phyloP scores from a whole-genome alignment of 1,140 invertebrate species.

The Theocolax elegans region DNA sequence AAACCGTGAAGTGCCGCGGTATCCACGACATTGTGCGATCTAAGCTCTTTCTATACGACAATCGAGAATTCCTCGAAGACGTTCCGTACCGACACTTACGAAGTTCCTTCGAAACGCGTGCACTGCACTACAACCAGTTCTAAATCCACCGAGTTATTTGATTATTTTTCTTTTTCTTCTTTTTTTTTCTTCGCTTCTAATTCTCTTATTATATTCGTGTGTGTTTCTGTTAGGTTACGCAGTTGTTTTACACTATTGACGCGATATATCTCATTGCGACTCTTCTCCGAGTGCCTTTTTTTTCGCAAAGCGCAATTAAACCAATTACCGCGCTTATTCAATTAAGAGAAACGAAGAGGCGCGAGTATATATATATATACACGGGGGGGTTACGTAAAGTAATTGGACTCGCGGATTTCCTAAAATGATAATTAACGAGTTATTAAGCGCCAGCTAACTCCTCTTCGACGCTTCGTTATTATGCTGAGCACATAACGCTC shows the following conservation, averaged over 20 bases:
- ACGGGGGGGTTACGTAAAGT: constrained; percentile 61
- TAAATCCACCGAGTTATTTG: neutral
- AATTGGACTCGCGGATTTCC: constrained; percentile 67
- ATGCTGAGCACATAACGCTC: constrained; percentile 42
- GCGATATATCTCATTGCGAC: neutral
- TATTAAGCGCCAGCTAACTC: constrained; percentile 61
- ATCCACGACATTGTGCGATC: constrained; percentile 8
- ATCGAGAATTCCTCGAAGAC: constrained; percentile 7
- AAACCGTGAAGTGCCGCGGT: neutral
- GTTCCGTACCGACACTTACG: constrained; percentile 1
- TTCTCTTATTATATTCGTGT: neutral
- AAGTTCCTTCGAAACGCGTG: neutral
- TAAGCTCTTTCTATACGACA: neutral
- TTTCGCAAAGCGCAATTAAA: constrained; percentile 63
- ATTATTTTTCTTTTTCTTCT: too few relatives aligned
- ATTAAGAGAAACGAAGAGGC: neutral
- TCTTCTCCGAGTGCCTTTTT: constrained; percentile 22
- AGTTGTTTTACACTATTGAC: too few relatives aligned
- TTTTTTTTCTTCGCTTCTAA: neutral
- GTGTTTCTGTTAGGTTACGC: too few relatives aligned
- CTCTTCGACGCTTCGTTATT: constrained; percentile 26
- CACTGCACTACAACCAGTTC: neutral
- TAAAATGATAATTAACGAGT: constrained; percentile 70
- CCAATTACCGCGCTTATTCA: constrained; percentile 62
- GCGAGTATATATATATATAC: neutral